phyloP scores from a whole-genome alignment of 2,888 invertebrate species.

The Pycnomerus fuliginosus region DNA sequence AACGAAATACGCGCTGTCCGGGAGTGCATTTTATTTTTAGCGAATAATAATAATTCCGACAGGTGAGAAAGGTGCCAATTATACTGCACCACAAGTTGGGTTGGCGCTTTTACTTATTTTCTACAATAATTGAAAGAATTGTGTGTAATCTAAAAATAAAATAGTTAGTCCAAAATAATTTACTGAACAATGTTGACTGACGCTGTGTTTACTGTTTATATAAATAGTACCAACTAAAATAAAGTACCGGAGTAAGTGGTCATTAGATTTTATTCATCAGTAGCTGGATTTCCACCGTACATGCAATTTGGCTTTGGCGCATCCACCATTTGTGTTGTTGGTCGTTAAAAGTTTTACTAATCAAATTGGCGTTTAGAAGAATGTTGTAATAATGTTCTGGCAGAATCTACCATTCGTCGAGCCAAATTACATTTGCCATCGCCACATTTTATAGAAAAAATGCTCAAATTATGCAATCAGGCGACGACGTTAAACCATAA shows the following conservation, averaged over 20 bases:
- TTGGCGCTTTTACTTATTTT: constrained; percentile 9
- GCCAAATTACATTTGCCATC: constrained; percentile 24
- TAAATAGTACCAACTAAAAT: constrained; percentile 31
- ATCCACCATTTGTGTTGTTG: constrained; percentile 16
- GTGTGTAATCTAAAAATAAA: constrained; percentile 2
- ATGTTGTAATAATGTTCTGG: constrained; percentile 25
- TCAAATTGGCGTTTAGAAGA: constrained; percentile 23
- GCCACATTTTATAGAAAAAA: constrained; percentile 16
- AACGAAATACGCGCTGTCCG: constrained; percentile 20
- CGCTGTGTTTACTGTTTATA: constrained; percentile 27
- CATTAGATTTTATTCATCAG: background rate
- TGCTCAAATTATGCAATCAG: no score
- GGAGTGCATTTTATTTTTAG: constrained; percentile 25
- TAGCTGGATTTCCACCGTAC: background rate
- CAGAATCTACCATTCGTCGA: constrained; percentile 16
- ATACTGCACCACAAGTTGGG: constrained; percentile 17
- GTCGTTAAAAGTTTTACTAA: no score
- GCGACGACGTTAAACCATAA: no score
- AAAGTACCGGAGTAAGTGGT: constrained; percentile 16
- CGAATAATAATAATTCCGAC: constrained; percentile 21
- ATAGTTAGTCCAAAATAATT: constrained; percentile 4
- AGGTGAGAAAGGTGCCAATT: constrained; percentile 31
- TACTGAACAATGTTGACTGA: constrained; percentile 11
- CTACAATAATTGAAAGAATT: constrained; percentile 1
- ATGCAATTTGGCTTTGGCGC: constrained; percentile 8